A percentile compares a stretch with the other conserved stretches of the same genome.
Evolutionary conservation across 1,140 invertebrate genomes (phyloP).

Genomic region (Leptinotarsa defecta): DNA sequence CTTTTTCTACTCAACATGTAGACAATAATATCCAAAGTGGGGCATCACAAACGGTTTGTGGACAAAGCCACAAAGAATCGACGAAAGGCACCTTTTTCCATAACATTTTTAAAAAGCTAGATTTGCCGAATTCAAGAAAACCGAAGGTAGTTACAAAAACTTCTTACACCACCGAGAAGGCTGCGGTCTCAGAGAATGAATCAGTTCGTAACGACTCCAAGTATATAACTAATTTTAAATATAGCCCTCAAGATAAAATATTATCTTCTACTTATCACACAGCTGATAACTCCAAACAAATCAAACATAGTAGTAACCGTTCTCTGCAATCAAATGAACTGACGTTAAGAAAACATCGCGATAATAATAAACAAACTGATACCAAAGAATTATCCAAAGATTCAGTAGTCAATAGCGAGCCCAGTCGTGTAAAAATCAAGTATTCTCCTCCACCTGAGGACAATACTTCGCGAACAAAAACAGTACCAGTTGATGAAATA

Average conservation of each 20-base stretch:
- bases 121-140: not conserved
- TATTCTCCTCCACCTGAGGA: constrained; percentile 38
- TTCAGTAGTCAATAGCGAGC: not conserved
- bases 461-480: not conserved
- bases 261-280: constrained; percentile 21
- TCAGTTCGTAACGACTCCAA: not conserved
- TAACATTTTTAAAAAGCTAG: not conserved
- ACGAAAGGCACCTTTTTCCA: not conserved
- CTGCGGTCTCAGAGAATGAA: not conserved
- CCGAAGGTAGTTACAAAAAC: constrained; percentile 3
- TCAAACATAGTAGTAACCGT: not conserved
- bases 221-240: not conserved
- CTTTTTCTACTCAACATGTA: not conserved
- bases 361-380: constrained; percentile 17
- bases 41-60: not conserved
- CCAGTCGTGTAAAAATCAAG: constrained; percentile 34
- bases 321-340: constrained; percentile 24
- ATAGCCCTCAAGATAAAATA: constrained; percentile 20
- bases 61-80: not conserved
- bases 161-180: not conserved
- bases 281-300: constrained; percentile 23
- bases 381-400: constrained; percentile 29
- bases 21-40: not conserved
- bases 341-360: constrained; percentile 31
- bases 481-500: not conserved